These are phyloP conservation scores for Trinorchestia longiramus DNA, from an alignment of 1,140 invertebrate genomes.

Conservation along the genomic window DNA sequence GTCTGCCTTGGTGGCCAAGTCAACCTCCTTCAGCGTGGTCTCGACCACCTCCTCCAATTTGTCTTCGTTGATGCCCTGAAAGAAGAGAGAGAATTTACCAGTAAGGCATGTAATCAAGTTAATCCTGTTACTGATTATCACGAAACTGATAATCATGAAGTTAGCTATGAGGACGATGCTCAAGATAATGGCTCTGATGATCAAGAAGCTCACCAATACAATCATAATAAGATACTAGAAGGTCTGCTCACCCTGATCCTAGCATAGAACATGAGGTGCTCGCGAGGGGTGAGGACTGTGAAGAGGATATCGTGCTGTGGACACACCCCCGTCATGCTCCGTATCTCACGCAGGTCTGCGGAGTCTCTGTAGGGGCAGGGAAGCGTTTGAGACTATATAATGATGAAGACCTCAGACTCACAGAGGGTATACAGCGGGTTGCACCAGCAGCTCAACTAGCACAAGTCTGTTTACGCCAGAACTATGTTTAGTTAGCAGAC, in stretches of 20 bases:
- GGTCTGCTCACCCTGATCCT: constrained; percentile 73
- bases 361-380: constrained; percentile 59
- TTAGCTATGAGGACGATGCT: neutral
- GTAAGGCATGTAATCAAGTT: neutral
- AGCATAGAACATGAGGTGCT: constrained; percentile 91
- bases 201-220: neutral
- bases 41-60: constrained; percentile 56
- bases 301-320: constrained; percentile 96
- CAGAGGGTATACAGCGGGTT: neutral
- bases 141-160: neutral
- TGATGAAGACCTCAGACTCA: neutral
- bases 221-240: neutral
- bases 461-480: neutral
- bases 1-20: constrained; percentile 56
- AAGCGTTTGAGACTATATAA: neutral
- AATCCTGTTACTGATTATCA: neutral
- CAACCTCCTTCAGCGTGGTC: constrained; percentile 59
- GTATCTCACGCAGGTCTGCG: constrained; percentile 72
- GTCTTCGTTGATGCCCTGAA: constrained; percentile 57
- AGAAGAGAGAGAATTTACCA: neutral
- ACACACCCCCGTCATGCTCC: constrained; percentile 85
- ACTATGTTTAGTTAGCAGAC: neutral
- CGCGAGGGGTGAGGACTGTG: constrained; percentile 87
- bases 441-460: neutral
- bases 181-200: neutral